Base-by-base conservation (phyloP, 2,888 invertebrate genomes). In the Cerastis rubricosa region DNA sequence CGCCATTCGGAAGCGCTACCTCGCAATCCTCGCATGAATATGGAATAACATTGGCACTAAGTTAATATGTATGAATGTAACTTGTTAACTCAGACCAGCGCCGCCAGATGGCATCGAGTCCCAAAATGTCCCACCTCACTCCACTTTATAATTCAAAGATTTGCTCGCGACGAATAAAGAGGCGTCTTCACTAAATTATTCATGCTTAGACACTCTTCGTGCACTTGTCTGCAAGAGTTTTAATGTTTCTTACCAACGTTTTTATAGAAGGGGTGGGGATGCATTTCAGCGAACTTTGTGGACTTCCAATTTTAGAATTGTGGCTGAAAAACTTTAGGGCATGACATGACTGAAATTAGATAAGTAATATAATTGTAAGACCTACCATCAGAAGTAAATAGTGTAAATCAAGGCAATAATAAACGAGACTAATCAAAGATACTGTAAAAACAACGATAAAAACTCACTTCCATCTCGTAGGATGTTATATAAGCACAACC, bases 51-150 rank as follows among this genome's bases (percentile, higher is more conserved):
- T 89, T 89, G 89, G 89, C 88, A 89, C 91, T 88, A 90, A 92
- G 94, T 96, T 95, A 96, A 96, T 95, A 96, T 96, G 95, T 95
- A 96, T 95, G 95, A 95, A 95, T 92, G 94, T 93, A 90, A 93
- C 94, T 95, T 93, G 94, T 93, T 94, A 94, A 93, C 93, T 93
- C 88, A 87, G 90, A 90, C 81, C 86, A 80, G 91, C 88, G 82
- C 89, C 90, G 90, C 89, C 93, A 93, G 92, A 91, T 94, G 94
- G 90, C 90, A 89, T 89, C 89, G 85, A 89, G 90, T 89, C 90
- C 90, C 90, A 89, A 91, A 91, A 91, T 90, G 88, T 90, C 91
- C 89, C 90, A 90, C 91, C 92, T 93, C 91, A 90, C 91, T 90
- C 89, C 92, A 88, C 93, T 95, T 94, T 94, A 95, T 95, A 96